A percentile compares a stretch with the other conserved stretches of the same genome.
phyloP scores from a whole-genome alignment of 1,140 invertebrate genomes.

The Agrilus planipennis region DNA sequence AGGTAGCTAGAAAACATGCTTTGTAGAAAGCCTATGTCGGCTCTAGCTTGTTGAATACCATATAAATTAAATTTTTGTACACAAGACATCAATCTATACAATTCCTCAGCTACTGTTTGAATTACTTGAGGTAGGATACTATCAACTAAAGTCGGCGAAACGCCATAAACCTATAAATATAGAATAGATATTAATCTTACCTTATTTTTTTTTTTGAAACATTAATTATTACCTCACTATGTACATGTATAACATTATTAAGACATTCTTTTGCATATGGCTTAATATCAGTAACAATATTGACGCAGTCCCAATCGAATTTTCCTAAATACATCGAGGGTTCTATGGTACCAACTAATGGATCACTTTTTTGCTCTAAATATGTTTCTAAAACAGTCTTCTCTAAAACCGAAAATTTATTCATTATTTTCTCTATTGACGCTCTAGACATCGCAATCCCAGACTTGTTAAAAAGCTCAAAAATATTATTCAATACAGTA shows the following conservation, averaged over 20 bases:
- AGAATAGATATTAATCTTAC: neutral
- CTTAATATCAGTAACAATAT: constrained; percentile 61
- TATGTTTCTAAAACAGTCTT: constrained; percentile 68
- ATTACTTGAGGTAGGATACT: constrained; percentile 75
- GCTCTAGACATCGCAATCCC: constrained; percentile 60
- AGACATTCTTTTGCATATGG: constrained; percentile 89
- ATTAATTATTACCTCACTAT: constrained; percentile 65
- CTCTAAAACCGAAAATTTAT: constrained; percentile 51
- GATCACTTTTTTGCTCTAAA: constrained; percentile 85
- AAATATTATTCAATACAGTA: constrained; percentile 58
- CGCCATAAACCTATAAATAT: constrained; percentile 54
- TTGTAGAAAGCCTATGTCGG: constrained; percentile 47
- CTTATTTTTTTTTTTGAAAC: neutral
- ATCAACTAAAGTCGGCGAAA: constrained; percentile 64
- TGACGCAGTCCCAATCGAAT: constrained; percentile 73
- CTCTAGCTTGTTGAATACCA: constrained; percentile 55
- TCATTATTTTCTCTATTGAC: constrained; percentile 43
- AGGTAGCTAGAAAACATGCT: constrained; percentile 40
- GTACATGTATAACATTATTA: constrained; percentile 82
- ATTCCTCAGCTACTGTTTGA: constrained; percentile 82
- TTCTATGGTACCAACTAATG: constrained; percentile 85
- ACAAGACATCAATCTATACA: constrained; percentile 74
- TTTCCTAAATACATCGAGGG: constrained; percentile 87
- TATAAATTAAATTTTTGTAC: constrained; percentile 53
- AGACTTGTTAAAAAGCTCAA: constrained; percentile 44